Conservation (phyloP, 2,113 vertebrate genomes). For the Sceloporus undulatus region DNA sequence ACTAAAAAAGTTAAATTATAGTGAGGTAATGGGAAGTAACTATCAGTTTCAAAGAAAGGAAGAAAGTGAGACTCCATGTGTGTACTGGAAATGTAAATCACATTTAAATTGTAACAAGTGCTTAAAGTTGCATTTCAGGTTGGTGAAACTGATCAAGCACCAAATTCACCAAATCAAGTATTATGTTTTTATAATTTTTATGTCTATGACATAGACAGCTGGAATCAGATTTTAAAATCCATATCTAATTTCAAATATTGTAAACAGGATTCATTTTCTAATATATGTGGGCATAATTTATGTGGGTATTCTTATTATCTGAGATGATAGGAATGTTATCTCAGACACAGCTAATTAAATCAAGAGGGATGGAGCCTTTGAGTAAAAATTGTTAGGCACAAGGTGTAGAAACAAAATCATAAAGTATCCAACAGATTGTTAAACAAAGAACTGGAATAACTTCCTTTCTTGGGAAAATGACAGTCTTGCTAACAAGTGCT, state of each 20-base stretch:
- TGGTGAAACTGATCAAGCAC: neutral
- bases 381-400: neutral
- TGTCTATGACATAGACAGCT: neutral
- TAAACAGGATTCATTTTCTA: neutral
- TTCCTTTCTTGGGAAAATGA: slow-evolving; percentile 32
- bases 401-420: neutral
- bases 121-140: neutral
- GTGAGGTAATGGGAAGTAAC: neutral
- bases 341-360: neutral
- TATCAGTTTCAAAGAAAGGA: neutral
- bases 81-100: neutral
- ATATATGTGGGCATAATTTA: neutral
- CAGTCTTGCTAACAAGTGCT: neutral
- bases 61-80: neutral
- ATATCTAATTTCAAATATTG: neutral
- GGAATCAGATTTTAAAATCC: neutral
- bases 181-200: neutral
- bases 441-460: slow-evolving; percentile 21
- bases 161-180: neutral
- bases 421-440: slow-evolving; percentile 24
- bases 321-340: neutral
- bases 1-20: neutral
- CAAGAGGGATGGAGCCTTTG: neutral
- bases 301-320: neutral
- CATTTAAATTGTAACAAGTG: neutral